phyloP scores from a whole-genome alignment of 2,797 vertebrate species.

The Muraenolepis orangiensis region DNA sequence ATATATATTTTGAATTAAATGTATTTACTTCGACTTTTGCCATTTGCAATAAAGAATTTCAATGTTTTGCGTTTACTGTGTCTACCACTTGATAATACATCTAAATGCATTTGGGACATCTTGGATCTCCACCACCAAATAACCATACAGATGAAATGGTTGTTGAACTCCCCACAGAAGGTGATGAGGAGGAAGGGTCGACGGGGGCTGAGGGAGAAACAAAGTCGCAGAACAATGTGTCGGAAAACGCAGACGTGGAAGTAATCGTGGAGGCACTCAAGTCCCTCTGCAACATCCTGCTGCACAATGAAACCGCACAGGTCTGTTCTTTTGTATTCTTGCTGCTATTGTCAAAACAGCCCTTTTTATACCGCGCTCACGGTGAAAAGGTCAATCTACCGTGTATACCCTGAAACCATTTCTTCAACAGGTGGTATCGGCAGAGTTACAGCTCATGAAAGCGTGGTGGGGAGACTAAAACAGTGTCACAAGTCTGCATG shows the following conservation, averaged over 20 bases:
- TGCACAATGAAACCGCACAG: slow-evolving; percentile 82
- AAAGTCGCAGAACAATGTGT: slow-evolving; percentile 8
- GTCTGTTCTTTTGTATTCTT: slow-evolving; percentile 31
- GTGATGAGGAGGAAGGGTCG: slow-evolving; percentile 11
- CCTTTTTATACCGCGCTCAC: background rate
- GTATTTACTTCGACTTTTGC: background rate
- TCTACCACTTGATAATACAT: background rate
- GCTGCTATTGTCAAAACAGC: background rate
- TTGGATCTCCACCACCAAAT: background rate
- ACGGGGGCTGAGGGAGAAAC: background rate
- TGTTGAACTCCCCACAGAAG: slow-evolving; percentile 16
- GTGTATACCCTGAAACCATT: background rate
- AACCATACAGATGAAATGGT: background rate
- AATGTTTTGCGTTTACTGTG: background rate
- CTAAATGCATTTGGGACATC: background rate
- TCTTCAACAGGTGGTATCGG: slow-evolving; percentile 58
- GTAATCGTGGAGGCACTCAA: slow-evolving; percentile 87
- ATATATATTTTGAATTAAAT: no score
- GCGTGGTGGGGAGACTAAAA: slow-evolving; percentile 78
- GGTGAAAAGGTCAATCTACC: background rate
- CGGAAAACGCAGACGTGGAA: slow-evolving; percentile 77
- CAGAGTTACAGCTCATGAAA: slow-evolving; percentile 76
- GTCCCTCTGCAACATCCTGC: slow-evolving; percentile 87
- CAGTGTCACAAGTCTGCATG: slow-evolving; percentile 75
- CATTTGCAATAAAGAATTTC: background rate